These are phyloP conservation scores for Mus spretus DNA, from an alignment of 2,797 vertebrate genomes.

Conservation along the genomic window DNA sequence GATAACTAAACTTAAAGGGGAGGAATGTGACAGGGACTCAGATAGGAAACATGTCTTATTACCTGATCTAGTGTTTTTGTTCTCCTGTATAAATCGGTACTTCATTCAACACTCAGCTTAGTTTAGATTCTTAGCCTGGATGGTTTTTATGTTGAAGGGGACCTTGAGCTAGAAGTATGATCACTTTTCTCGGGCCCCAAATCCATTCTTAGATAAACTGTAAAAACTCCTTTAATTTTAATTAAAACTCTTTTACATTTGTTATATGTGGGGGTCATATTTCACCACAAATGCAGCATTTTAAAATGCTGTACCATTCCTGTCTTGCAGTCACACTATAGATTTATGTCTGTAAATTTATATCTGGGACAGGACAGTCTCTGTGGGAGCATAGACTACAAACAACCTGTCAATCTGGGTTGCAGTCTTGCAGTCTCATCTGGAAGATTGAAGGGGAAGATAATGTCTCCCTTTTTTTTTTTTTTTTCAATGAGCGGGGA, in stretches of 20 bases:
- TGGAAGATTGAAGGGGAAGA: not conserved
- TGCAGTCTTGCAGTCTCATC: not conserved
- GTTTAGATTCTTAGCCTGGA: not conserved
- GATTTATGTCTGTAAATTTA: not conserved
- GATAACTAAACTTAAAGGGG: not conserved
- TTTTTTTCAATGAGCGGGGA: not conserved
- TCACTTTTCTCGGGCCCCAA: not conserved
- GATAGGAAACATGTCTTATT: not conserved
- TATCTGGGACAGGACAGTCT: not conserved
- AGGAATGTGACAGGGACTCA: not conserved
- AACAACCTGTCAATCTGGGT: not conserved
- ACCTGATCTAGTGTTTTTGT: not conserved
- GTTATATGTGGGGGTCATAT: not conserved
- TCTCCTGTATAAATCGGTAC: not conserved
- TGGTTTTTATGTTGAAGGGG: constrained; percentile 19
- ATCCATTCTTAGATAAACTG: not conserved
- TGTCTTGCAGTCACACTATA: not conserved
- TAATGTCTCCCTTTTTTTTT: not conserved
- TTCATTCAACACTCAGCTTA: not conserved
- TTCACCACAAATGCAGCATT: not conserved
- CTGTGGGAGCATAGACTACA: not conserved
- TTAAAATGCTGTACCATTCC: not conserved
- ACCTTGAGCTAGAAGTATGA: not conserved
- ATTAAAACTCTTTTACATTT: not conserved
- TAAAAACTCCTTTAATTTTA: not conserved